These are phyloP conservation scores for Drymodes brunneopygia DNA, from an alignment of 2,113 vertebrate species.

Conservation along the genomic window DNA sequence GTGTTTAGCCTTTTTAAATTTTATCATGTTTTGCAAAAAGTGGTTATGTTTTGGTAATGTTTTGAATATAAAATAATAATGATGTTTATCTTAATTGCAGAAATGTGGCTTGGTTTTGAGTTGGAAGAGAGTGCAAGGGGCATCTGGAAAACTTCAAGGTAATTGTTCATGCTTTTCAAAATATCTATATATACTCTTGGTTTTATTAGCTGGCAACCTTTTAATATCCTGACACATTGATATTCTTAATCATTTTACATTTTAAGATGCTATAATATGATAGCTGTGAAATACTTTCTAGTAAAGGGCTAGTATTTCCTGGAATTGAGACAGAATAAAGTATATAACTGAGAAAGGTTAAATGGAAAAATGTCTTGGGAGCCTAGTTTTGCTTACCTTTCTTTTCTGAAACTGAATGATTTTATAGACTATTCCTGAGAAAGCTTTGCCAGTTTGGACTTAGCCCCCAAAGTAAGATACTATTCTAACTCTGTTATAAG, in stretches of 20 bases:
- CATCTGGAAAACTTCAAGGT: slow-evolving; percentile 99
- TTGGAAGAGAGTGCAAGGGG: slow-evolving; percentile 98
- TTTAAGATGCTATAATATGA: background rate
- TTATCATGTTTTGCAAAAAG: background rate
- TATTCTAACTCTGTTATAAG: background rate
- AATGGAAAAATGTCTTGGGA: background rate
- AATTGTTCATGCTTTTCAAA: slow-evolving; percentile 31
- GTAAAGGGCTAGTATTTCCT: background rate
- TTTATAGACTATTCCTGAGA: background rate
- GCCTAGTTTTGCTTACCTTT: background rate
- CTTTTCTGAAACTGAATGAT: background rate
- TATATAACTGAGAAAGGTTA: background rate
- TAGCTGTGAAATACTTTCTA: background rate
- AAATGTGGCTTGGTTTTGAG: slow-evolving; percentile 99
- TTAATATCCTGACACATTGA: background rate
- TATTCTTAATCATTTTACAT: background rate
- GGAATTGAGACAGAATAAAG: background rate
- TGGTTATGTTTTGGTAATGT: background rate
- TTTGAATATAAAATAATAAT: background rate
- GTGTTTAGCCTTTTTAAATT: background rate
- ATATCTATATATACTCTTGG: background rate
- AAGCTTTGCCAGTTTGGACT: background rate
- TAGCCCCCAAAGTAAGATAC: background rate
- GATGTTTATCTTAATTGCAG: slow-evolving; percentile 64
- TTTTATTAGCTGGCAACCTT: background rate